Percentiles rank a stretch among this genome's conserved stretches.
Conservation (phyloP, 1,140 invertebrate genomes). For the Magallana ariakensis region DNA sequence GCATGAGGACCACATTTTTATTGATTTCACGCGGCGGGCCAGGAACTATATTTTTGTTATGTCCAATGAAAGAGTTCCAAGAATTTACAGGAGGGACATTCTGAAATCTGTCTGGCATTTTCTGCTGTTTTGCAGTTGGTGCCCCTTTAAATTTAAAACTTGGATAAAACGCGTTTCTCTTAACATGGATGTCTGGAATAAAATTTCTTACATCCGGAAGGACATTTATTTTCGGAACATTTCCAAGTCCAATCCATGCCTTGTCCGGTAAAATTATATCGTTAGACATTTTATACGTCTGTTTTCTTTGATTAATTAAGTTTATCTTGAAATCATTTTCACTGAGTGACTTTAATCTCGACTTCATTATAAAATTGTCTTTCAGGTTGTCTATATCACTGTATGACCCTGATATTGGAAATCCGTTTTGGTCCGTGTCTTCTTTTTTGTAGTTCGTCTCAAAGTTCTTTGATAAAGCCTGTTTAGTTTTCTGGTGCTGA, state of each 20-base stretch:
- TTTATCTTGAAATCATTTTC: not conserved
- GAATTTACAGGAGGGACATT: too few relatives aligned
- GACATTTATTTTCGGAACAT: not conserved
- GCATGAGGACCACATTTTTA: too few relatives aligned
- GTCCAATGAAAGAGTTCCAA: too few relatives aligned
- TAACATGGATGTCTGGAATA: not conserved
- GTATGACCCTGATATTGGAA: not conserved
- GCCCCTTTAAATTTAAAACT: too few relatives aligned
- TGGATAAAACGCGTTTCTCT: too few relatives aligned
- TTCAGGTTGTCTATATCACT: conserved; percentile 5
- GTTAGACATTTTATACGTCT: not conserved
- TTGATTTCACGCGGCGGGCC: too few relatives aligned
- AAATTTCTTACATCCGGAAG: not conserved
- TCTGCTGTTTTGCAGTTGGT: too few relatives aligned
- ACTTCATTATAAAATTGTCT: not conserved
- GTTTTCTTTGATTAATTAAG: not conserved
- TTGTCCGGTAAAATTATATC: not conserved
- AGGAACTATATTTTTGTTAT: too few relatives aligned
- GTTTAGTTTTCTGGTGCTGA: not conserved
- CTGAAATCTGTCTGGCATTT: too few relatives aligned
- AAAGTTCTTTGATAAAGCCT: not conserved
- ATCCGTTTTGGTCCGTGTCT: not conserved
- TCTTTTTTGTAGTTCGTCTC: not conserved
- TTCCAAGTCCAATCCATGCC: not conserved
- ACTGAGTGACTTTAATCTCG: not conserved